Base-by-base conservation (phyloP, 2,797 vertebrate species). In the Sebastes baramenuke region DNA sequence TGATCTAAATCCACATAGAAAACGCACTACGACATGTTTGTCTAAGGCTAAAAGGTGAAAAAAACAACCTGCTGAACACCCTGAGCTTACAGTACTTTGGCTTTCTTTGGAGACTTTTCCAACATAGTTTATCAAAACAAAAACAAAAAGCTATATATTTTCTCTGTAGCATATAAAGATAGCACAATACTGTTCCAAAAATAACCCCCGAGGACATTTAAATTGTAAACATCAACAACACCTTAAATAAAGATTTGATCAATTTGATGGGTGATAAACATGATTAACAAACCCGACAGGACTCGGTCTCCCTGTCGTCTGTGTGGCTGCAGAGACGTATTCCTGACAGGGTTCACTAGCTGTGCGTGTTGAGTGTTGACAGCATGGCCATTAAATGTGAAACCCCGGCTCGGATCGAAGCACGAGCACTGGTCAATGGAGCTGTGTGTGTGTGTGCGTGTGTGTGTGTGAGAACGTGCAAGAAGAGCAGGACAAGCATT, bases 321-420 rank as follows among this genome's bases (percentile, higher is more conserved):
- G 54, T 54, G 16, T 20, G 42, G 70, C 78, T 73, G 58, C 7
- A 34, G 49, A 70, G 55, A 52, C 75, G 22, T 2, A 2, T 12
- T 65, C 76, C 78, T 67, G 77, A 75, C 73, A 66, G 84, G 84
- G 82, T 82, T 88, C 81, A 87, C 75, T 71, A 78, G 89, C 91
- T 94, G 94, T 93, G 94, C 92, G 91, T 84, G 93, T 93, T 92
- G 77, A 86, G 69, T 84, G 90, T 68, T 83, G 92, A 95, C 94
- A 94, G 94, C 93, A n/a, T 71, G 78, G 79, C 83, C 82, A 85
- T 92, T 87, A 77, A 82, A 78, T 27, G 82, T 82, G 77, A 92
- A 91, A 88, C 85, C 86, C 82, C 32, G 49, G 76, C 66, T 79
- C 27, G 12, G 75, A 86, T 82, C 42, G 36, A 85, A 73, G 80